A percentile compares a stretch with the other conserved stretches of the same genome.
These are phyloP conservation scores for Melanotaenia boesemani DNA, from an alignment of 2,797 vertebrate species.

Conservation along the genomic window DNA sequence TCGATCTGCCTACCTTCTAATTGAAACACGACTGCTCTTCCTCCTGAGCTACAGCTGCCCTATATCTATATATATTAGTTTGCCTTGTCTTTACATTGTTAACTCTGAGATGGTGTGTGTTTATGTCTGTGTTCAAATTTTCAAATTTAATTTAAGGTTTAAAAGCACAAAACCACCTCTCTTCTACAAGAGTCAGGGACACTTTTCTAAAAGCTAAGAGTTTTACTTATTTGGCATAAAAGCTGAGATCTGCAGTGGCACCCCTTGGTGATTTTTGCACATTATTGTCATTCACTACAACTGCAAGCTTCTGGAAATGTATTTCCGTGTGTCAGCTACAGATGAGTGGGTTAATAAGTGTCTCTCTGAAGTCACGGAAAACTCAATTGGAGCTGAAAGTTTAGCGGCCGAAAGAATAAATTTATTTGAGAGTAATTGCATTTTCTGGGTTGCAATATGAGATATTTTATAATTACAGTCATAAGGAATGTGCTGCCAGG, in stretches of 20 bases:
- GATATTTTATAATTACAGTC: slow-evolving; percentile 46
- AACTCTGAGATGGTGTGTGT: neutral
- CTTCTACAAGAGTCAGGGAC: neutral
- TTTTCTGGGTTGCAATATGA: slow-evolving; percentile 51
- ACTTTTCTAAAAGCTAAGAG: neutral
- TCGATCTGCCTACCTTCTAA: too few species aligned
- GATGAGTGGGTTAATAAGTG: slow-evolving; percentile 42
- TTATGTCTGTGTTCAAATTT: neutral
- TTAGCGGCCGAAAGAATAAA: slow-evolving; percentile 28
- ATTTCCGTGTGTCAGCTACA: slow-evolving; percentile 12
- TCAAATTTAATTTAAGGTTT: neutral
- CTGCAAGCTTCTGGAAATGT: slow-evolving; percentile 17
- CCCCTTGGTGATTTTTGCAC: neutral
- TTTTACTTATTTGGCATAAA: neutral
- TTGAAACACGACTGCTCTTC: too few species aligned
- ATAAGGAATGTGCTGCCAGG: slow-evolving; percentile 42
- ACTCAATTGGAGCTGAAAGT: slow-evolving; percentile 41
- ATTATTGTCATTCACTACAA: slow-evolving; percentile 22
- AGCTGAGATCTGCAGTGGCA: neutral
- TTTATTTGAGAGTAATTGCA: slow-evolving; percentile 45
- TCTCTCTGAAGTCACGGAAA: slow-evolving; percentile 23
- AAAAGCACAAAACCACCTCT: neutral
- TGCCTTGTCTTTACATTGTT: neutral
- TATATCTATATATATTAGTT: neutral
- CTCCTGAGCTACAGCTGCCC: too few species aligned